Percentiles rank a stretch among this genome's conserved stretches.
Evolutionary conservation across 2,113 vertebrate genomes (phyloP).

Genomic region (Sapajus apella): DNA sequence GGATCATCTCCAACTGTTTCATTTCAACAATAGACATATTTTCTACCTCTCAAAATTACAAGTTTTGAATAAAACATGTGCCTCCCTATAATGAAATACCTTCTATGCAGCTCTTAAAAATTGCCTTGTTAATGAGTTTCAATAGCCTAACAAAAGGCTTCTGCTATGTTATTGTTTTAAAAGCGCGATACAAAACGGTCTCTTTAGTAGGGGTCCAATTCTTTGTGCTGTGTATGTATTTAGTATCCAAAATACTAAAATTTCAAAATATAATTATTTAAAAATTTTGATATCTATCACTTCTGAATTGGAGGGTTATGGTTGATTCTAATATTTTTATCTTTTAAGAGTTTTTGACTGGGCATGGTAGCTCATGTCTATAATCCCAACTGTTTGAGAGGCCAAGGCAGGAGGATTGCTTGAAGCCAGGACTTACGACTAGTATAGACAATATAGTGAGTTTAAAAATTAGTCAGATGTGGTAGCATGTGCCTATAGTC

Average conservation of each 20-base stretch:
- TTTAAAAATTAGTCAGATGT: too few relatives aligned
- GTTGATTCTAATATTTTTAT: neutral
- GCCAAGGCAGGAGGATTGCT: too few relatives aligned
- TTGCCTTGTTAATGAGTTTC: conserved; percentile 29
- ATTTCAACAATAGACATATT: neutral
- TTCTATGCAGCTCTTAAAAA: neutral
- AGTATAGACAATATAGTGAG: too few relatives aligned
- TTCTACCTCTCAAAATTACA: conserved; percentile 36
- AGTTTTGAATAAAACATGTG: conserved; percentile 26
- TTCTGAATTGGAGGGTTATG: conserved; percentile 9
- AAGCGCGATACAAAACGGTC: neutral
- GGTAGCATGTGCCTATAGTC: too few relatives aligned
- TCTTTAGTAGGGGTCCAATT: neutral
- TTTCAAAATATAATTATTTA: neutral
- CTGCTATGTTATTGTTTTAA: conserved; percentile 21
- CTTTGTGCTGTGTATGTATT: neutral
- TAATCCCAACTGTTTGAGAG: too few relatives aligned
- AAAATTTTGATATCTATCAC: neutral
- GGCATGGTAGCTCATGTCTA: too few relatives aligned
- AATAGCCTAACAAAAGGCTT: neutral
- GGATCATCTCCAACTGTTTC: neutral
- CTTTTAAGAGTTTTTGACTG: neutral
- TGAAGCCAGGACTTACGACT: too few relatives aligned
- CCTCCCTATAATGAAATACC: neutral
- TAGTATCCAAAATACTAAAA: neutral